Evolutionary conservation across 2,113 vertebrate genomes (phyloP), one percentile per base, ranked within the genome.

Genomic region (Pholis gunnellus): DNA sequence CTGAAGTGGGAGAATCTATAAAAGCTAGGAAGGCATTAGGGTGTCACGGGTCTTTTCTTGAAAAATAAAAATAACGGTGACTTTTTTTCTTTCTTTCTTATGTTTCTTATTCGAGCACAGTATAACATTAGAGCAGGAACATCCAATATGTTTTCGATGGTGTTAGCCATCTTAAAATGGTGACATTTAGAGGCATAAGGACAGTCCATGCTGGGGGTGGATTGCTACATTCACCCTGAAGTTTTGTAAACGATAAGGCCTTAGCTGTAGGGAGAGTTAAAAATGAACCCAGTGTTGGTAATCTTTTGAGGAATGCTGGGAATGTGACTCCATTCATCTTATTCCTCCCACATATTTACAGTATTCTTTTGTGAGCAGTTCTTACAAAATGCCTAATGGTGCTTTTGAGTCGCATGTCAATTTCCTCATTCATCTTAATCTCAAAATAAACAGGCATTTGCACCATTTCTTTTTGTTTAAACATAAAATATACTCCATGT

Each of bases 1-100:
- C 76, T 88, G 82, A 92, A 86, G 90, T 88, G 88, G 90, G 84
- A 89, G 82, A 79, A 73, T 69, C 78, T 59, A 61, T 42, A 25
- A 57, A 70, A 70, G 61, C 70, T 86, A 67, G 75, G 81, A 42
- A 46, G 64, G 38, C 52, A 31, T 57, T 7, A 80, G 79, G 78
- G 82, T 71, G 65, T 72, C 82, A 75, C 60, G 34, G 54, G 34
- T 67, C 38, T 61, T 48, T 40, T 72, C 11, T 74, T 15, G 3
- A 25, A 66, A 9, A 25, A 59, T 6, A 18, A 52, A 52, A 22
- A 50, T 20, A 50, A 50, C 46, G 7, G 5, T 48, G 6, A 17
- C 44, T 38, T 8, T 38, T 38, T 38, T 8, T 38, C 7, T 36
- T 36, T 8, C 7, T 6, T 7, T 6, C 31, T 0, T 15, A 4